phyloP scores from a whole-genome alignment of 2,113 vertebrate genomes.

The Phylloscopus whistleri region DNA sequence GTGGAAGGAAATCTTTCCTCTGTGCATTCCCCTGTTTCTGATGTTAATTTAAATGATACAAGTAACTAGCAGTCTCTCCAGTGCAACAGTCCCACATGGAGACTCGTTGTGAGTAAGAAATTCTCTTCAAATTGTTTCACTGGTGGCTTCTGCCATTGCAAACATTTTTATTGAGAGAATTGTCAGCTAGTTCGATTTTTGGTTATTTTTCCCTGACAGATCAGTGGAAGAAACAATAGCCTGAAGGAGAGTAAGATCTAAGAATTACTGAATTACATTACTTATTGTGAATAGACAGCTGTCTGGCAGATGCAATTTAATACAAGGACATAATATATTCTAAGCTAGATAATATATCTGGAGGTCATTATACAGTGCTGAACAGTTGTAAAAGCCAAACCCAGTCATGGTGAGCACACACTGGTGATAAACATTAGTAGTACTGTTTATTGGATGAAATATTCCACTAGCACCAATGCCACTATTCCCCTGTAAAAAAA shows the following conservation, averaged over 20 bases:
- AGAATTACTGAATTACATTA: background rate
- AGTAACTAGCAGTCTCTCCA: background rate
- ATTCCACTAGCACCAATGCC: slow-evolving; percentile 17
- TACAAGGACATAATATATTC: background rate
- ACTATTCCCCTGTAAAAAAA: slow-evolving; percentile 53
- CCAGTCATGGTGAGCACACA: background rate
- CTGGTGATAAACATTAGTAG: slow-evolving; percentile 26
- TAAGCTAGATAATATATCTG: background rate
- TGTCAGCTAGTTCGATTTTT: background rate
- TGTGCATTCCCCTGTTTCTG: background rate
- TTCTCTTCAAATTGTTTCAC: background rate
- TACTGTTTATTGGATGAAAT: slow-evolving; percentile 46
- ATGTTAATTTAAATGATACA: background rate
- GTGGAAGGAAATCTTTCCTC: background rate
- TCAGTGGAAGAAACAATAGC: background rate
- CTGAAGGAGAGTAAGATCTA: background rate
- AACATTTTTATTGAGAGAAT: background rate
- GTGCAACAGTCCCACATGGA: background rate
- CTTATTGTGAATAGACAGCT: background rate
- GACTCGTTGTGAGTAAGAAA: background rate
- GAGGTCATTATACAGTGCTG: background rate
- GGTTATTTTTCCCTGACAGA: background rate
- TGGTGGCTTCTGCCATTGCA: background rate
- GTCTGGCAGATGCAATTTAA: background rate
- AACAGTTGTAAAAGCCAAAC: background rate